Base-by-base conservation (phyloP, 2,113 vertebrate species). In the Chrysemys picta region DNA sequence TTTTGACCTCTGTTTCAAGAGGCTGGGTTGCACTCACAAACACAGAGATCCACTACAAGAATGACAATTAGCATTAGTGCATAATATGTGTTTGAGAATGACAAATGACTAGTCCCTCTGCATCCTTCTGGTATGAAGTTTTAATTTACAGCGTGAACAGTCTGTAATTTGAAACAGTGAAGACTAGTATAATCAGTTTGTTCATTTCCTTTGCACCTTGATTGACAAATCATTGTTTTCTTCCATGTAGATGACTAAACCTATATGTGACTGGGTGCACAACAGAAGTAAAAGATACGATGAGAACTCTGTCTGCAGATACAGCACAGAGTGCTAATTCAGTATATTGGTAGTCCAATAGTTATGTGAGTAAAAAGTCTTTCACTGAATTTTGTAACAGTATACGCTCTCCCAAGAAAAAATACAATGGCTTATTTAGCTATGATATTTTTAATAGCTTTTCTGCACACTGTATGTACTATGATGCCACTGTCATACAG, bases 141-240 rank as follows among this genome's bases (percentile, higher is more conserved):
- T 92, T 90, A 87, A 93, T 95, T 96, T 93, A 95, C 89, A 85
- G 11, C 45, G 42, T 83, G 72, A 91, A 24, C 83, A 91, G 75
- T 62, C 83, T 65, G 54, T 75, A 14, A 76, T 93, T 90, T 87
- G 85, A 91, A 93, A 75, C 35, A 62, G 59, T 52, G 91, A 89
- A 54, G 50, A 91, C 6, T 69, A 22, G 79, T 59, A 47, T 72
- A 82, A 93, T 94, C 42, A 82, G 56, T 25, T 45, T 88, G n/a
- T 35, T 7, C 19, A 24, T 82, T 85, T 83, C 91, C 72, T 95
- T 91, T 87, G 81, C 53, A 47, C 47, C 9, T 45, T 91, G 62
- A 49, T 38, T 93, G 92, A 81, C 35, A 82, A 93, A 93, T 87
- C 81, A 42, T 56, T 1, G 5, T 4, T 45, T 89, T 83, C 24